Evolutionary conservation across 2,113 vertebrate genomes (phyloP).

Genomic region (Lates calcarifer): DNA sequence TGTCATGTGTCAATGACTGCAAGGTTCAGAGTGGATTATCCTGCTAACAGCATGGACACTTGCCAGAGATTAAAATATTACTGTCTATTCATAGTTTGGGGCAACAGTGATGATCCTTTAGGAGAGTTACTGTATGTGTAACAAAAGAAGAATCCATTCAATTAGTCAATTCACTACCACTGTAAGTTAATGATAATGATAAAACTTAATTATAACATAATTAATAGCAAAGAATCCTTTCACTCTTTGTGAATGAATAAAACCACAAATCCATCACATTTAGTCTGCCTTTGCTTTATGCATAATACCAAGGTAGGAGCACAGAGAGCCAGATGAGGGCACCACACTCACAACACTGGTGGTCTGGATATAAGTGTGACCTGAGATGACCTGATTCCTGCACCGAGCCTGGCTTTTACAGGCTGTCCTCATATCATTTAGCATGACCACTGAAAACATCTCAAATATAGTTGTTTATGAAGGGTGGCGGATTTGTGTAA

Average conservation of each 20-base stretch:
- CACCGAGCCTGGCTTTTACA: not conserved
- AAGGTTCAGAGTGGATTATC: conserved; percentile 26
- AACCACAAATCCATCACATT: not conserved
- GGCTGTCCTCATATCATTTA: not conserved
- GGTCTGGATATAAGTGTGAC: conserved; percentile 13
- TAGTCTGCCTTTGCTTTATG: not conserved
- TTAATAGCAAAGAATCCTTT: not conserved
- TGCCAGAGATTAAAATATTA: conserved; percentile 43
- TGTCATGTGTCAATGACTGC: conserved; percentile 11
- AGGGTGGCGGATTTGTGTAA: not conserved
- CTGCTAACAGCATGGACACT: conserved; percentile 12
- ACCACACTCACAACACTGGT: conserved; percentile 36
- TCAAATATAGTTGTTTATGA: not conserved
- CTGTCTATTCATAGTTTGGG: conserved; percentile 15
- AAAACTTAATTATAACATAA: not conserved
- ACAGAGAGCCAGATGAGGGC: conserved; percentile 48
- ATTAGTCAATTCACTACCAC: too few relatives aligned
- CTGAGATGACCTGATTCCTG: conserved; percentile 51
- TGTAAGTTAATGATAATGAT: not conserved
- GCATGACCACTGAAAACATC: not conserved
- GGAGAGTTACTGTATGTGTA: not conserved
- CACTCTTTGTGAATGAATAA: not conserved
- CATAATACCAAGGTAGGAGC: not conserved
- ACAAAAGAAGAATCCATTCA: not conserved
- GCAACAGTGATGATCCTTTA: not conserved